Base-by-base conservation (phyloP, 2,797 vertebrate species). In the Allobates femoralis region DNA sequence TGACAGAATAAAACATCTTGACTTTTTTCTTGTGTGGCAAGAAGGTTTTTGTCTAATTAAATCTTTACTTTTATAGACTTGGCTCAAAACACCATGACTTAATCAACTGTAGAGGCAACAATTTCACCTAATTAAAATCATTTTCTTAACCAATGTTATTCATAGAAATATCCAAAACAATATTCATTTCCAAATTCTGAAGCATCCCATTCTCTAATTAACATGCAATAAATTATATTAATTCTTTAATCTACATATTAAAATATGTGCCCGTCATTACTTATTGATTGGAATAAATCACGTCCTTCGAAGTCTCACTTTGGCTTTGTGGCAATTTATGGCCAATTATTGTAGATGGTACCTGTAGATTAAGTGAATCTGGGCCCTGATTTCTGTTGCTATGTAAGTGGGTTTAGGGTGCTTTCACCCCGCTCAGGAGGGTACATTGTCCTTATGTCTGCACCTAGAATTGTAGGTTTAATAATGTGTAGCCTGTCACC, bases 21-120 rank as follows among this genome's bases (percentile, higher is more conserved):
- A 56, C 51, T 78, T 30, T 75, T 78, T 78, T 78, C 18, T 55
- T 23, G 56, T 78, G 18, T 37, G 18, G 53, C 51, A 78, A 14
- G 28, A 58, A n/a, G 30, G 75, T 78, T 56, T 78, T 78, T 78
- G 51, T 56, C 26, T 78, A 58, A 78, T 78, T 78, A 78, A 78
- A 56, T 78, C 19, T 15, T 30, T 34, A 32, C 75, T 77, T 77
- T 12, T 5, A 21, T 56, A 77, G 51, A 19, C 75, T 77, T 56
- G 53, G 28, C n/a, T 32, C 53, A 18, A 26, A 34, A 77, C 8
- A 6, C 21, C 66, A 21, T 15, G 46, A 23, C 26, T 53, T 58
- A 56, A 34, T 78, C 19, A 21, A 78, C 75, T 12, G 58, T 30
- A 78, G 34, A 78, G 32, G 75, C 18, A 76, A 76, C 51, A 78